Evolutionary conservation across 2,113 vertebrate species (phyloP), one percentile per base, ranked within the genome.

Genomic region (Hyperoodon ampullatus): DNA sequence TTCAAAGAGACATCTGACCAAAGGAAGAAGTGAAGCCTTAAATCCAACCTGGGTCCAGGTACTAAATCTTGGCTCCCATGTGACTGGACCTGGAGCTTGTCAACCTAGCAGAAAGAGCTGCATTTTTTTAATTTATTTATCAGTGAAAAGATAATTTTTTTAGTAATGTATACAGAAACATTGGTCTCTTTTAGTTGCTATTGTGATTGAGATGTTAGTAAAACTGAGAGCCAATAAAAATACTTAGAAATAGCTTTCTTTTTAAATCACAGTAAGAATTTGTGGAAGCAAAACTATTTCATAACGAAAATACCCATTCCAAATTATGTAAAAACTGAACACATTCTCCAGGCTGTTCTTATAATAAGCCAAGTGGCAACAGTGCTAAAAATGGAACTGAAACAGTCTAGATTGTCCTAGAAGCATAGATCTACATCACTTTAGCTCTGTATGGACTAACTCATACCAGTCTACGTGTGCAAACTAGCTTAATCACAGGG

Each of bases 221-320:
- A 95, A 70, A 86, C 10, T 77, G 39, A 82, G 0, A 93, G 47
- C 18, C 58, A 92, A 44, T 53, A 12, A 85, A 96, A 89, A 85
- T 65, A 53, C 13, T 60, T 78, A 87, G 9, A 82, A 61, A 83
- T 63, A 28, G 3, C 47, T 65, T 23, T 8, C 23, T 87, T 89
- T 66, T 10, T 2, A 13, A 70, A 33, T 78, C 10, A 13, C 14
- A 82, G 30, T 35, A 19, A 92, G 14, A 77, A 7, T 61, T 72
- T 72, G 1, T 35, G 66, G 39, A 86, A 68, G 8, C 14, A 90
- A 92, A 74, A 26, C 4, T 65, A 71, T 61, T 83, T 63, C 8
- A 61, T 15, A 50, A 77, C 26, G 21, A 58, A 58, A n/a, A 83
- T 53, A 81, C 24, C 3, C 10, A 72, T 6, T 90, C 18, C 9